These are phyloP conservation scores for Pachypanchax playfairii DNA, from an alignment of 2,113 vertebrate genomes.

Conservation along the genomic window DNA sequence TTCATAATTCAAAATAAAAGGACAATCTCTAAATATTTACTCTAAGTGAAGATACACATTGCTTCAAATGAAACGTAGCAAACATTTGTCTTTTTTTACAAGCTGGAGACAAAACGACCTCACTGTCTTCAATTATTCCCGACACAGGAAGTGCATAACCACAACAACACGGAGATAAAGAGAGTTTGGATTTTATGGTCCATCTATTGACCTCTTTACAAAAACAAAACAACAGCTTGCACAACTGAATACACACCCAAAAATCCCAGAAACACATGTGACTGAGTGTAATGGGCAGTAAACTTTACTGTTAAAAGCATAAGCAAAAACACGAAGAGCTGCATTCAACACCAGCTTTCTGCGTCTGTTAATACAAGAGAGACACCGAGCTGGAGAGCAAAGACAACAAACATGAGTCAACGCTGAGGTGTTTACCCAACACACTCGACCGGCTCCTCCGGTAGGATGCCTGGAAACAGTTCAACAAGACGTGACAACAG, in stretches of 20 bases:
- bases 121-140: not conserved
- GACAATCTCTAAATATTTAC: no score
- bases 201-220: not conserved
- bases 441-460: not conserved
- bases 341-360: not conserved
- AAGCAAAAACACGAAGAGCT: conserved; percentile 3
- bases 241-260: no score
- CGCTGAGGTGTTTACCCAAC: not conserved
- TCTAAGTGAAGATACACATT: not conserved
- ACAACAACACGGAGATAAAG: not conserved
- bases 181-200: not conserved
- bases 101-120: not conserved
- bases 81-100: no score
- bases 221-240: no score
- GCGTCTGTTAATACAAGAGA: no score
- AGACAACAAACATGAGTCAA: no score
- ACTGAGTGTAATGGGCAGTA: not conserved
- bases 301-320: not conserved
- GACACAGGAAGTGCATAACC: not conserved
- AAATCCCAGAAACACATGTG: conserved; percentile 19
- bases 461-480: not conserved
- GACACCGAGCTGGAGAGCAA: no score
- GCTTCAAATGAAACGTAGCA: not conserved
- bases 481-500: not conserved
- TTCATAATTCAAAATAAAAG: no score